Evolutionary conservation across 1,140 invertebrate genomes (phyloP), one percentile per base, ranked within the genome.

Genomic region (Medauroidea extradentata): DNA sequence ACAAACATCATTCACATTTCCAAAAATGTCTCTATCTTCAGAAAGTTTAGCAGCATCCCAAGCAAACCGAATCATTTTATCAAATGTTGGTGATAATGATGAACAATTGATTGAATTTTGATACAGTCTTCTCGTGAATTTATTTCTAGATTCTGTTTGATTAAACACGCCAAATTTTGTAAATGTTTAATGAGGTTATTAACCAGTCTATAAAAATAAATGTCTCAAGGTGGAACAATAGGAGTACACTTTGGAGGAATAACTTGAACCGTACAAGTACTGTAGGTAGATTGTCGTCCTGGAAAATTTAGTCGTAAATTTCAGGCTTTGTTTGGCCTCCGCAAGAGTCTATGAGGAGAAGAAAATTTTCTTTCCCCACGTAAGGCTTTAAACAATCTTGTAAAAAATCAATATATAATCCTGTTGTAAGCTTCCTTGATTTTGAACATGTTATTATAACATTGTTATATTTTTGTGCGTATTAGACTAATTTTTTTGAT

Each of bases 41-140:
- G 39, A n/a, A 25, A 59, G 43, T 59, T 62, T 59, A 2, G 49
- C 34, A 1, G 41, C 60, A 49, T 59, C 56, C 51, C 53, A 63
- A n/a, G 62, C 62, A 52, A 63, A 64, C 58, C 57, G 53, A 48
- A 63, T 64, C 57, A 67, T 65, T 51, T 62, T 53, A 52, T 59
- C 18, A 38, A 62, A 62, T 18, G 44, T 44, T 53, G 56, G 55
- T 13, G 50, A 62, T 34, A 51, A 27, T 59, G 56, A 27, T 59
- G 55, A 9, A 59, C 42, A 21, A 59, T 62, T 29, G 55, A 59
- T 24, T 62, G 60, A 2, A 62, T 53, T 59, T 59, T 59, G 9
- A 59, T 53, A 38, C 50, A 59, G 21, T 53, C 50, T 54, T 53
- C 24, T 9, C 29, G 11, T 7, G 29, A 34, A 34, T 34, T 4